A percentile compares a stretch with the other conserved stretches of the same genome.
These are phyloP conservation scores for Drosophila multiciliata DNA, from an alignment of 2,888 invertebrate species.

Conservation along the genomic window DNA sequence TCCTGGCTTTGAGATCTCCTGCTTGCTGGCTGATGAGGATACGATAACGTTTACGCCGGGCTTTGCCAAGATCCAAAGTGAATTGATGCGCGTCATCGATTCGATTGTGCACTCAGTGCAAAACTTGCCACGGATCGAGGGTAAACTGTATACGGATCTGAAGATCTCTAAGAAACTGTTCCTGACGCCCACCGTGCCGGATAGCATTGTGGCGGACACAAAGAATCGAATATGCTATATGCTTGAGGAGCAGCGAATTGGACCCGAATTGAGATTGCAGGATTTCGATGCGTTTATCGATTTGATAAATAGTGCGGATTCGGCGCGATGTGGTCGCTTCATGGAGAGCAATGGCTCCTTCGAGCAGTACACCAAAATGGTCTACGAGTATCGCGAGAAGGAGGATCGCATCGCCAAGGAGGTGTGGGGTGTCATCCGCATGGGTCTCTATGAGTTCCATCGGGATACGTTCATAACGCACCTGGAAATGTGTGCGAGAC, in stretches of 20 bases:
- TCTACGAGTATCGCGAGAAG: constrained; percentile 88
- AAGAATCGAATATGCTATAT: constrained; percentile 87
- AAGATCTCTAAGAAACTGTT: constrained; percentile 67
- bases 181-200: constrained; percentile 89
- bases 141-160: constrained; percentile 86
- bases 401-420: constrained; percentile 87
- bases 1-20: constrained; percentile 87
- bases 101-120: constrained; percentile 90
- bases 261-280: constrained; percentile 89
- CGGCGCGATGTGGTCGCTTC: constrained; percentile 88
- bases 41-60: constrained; percentile 90
- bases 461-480: constrained; percentile 91
- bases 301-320: constrained; percentile 89
- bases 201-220: constrained; percentile 88
- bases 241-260: constrained; percentile 90
- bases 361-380: constrained; percentile 87
- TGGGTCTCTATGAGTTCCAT: constrained; percentile 94
- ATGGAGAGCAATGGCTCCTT: constrained; percentile 88
- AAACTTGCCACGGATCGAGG: constrained; percentile 92
- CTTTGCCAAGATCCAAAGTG: constrained; percentile 90
- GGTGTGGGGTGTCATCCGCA: constrained; percentile 88
- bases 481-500: constrained; percentile 89
- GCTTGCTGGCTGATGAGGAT: constrained; percentile 85
- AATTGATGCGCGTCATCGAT: constrained; percentile 89
- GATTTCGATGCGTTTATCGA: constrained; percentile 93